Percentiles rank a stretch among this genome's conserved stretches.
Evolutionary conservation across 2,888 invertebrate species (phyloP).

Genomic region (Epirrita christyi): DNA sequence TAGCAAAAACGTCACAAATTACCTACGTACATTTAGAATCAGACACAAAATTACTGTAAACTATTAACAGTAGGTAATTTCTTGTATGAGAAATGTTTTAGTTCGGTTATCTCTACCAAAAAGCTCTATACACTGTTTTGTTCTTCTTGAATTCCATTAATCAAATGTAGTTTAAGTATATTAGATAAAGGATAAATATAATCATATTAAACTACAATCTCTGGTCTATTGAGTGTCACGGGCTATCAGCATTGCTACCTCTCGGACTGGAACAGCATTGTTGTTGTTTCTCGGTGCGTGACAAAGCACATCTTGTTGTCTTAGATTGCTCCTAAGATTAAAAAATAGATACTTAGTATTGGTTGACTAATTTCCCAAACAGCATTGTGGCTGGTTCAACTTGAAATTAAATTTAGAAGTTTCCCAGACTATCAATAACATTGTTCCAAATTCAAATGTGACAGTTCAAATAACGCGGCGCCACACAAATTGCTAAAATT

Average conservation of each 20-base stretch:
- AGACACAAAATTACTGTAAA: too few relatives aligned
- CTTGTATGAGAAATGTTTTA: too few relatives aligned
- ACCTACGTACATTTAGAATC: too few relatives aligned
- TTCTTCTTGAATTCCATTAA: too few relatives aligned
- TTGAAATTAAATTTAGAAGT: too few relatives aligned
- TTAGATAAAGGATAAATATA: background rate
- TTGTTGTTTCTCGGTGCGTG: conserved; percentile 22
- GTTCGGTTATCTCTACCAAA: too few relatives aligned
- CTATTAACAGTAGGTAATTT: too few relatives aligned
- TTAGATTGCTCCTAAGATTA: conserved; percentile 11
- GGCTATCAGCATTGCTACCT: conserved; percentile 7
- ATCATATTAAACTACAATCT: background rate
- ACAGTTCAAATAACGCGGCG: conserved; percentile 13
- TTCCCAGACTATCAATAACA: background rate
- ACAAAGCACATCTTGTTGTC: conserved; percentile 8
- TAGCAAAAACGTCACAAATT: too few relatives aligned
- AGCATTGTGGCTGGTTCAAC: too few relatives aligned
- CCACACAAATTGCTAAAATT: conserved; percentile 29
- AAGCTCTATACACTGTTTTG: too few relatives aligned
- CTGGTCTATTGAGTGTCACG: conserved; percentile 20
- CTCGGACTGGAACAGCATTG: conserved; percentile 25
- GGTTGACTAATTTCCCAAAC: conserved; percentile 12
- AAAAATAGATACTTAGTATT: background rate
- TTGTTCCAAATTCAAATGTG: conserved; percentile 18
- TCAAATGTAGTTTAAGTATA: background rate